Conservation (phyloP, 2,797 vertebrate species). For the Steatocranus sp. region DNA sequence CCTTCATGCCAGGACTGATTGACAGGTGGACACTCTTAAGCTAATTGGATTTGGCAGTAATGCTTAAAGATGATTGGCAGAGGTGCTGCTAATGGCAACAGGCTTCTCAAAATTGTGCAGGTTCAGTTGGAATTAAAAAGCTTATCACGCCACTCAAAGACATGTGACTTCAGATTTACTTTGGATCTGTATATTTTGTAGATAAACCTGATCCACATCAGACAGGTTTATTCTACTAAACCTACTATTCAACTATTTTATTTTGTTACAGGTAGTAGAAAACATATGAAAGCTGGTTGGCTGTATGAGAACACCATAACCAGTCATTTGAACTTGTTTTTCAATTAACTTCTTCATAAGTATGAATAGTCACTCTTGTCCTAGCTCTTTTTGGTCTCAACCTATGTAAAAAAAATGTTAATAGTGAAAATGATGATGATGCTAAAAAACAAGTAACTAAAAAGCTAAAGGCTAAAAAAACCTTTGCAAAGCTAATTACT, state of each 20-base stretch:
- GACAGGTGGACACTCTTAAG: conserved; percentile 2
- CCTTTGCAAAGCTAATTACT: neutral
- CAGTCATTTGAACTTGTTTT: neutral
- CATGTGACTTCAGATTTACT: neutral
- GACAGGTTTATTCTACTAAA: neutral
- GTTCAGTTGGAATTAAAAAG: neutral
- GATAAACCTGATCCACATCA: neutral
- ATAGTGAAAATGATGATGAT: neutral
- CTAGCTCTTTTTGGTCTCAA: neutral
- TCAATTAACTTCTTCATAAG: neutral
- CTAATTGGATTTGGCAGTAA: neutral
- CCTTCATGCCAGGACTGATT: neutral
- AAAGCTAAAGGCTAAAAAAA: neutral
- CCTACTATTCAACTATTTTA: neutral
- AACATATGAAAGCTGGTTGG: neutral
- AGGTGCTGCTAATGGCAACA: conserved; percentile 12
- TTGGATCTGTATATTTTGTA: neutral
- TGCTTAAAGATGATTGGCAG: conserved; percentile 34
- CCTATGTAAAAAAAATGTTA: neutral
- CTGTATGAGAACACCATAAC: neutral
- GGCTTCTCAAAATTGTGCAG: neutral
- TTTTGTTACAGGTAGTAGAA: neutral
- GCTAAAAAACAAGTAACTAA: neutral
- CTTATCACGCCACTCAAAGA: neutral
- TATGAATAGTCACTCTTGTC: neutral